Evolutionary conservation across 2,888 invertebrate species (phyloP), one percentile per base, ranked within the genome.

Genomic region (Neoascia interrupta): DNA sequence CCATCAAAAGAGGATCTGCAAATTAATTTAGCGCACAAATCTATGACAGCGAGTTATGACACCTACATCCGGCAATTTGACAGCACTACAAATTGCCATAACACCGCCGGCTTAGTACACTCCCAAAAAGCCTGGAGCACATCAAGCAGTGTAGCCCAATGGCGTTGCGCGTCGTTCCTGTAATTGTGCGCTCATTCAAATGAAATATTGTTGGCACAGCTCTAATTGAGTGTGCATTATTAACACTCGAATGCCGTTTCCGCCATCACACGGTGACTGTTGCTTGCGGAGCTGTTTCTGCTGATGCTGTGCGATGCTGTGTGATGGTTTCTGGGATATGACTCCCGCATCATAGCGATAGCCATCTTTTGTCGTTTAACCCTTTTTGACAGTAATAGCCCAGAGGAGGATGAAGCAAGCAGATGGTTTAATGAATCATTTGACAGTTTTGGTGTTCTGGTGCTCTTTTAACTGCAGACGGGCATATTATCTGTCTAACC

Each of bases 171-270:
- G 15, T 6, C 3, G 15, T 8, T 23, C 15, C 23, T 43, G 43
- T 63, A 37, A 58, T 66, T 60, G 76, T 53, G 41, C 58, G 43
- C 26, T 47, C 58, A 60, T 51, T 63, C 53, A 36, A 54, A 53
- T 58, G 58, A 63, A 45, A 63, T 70, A 64, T 45, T 64, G 56
- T 64, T 36, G 61, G 61, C 21, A 36, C 19, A 60, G 26, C 21
- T 37, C 47, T 76, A 64, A 76, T 64, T 76, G 64, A 53, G 64
- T 70, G 60, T 64, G 60, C 47, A 76, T 76, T 76, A 66, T 76
- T 60, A 54, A 76, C 39, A 54, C 34, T 53, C 34, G 36, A 47
- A 53, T 76, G 64, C 19, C 37, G 10, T 21, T 60, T 53, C 21
- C 49, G 31, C 34, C 49, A 49, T 19, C n/a, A 34, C 41, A 15